A percentile compares a stretch with the other conserved stretches of the same genome.
These are phyloP conservation scores for Coendou prehensilis DNA, from an alignment of 2,797 vertebrate genomes.

Conservation along the genomic window DNA sequence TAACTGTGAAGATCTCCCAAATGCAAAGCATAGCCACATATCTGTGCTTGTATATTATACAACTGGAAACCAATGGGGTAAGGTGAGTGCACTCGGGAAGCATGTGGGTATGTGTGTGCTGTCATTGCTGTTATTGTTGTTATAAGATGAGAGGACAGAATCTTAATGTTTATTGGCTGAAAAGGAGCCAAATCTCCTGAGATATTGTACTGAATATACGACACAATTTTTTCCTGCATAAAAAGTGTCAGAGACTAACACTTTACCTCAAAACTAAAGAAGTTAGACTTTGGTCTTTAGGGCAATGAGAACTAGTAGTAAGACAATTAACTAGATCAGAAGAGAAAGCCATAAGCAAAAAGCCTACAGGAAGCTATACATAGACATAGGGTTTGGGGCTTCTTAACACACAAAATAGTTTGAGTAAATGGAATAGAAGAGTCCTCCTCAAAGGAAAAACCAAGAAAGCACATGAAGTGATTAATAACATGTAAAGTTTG, in stretches of 20 bases:
- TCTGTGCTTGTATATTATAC: not conserved
- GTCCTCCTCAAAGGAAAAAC: not conserved
- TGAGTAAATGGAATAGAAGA: slow-evolving; percentile 41
- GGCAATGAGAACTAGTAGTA: slow-evolving; percentile 37
- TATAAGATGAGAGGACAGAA: not conserved
- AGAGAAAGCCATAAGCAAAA: slow-evolving; percentile 52
- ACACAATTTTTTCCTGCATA: slow-evolving; percentile 18
- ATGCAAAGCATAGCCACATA: not conserved
- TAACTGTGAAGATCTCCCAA: slow-evolving; percentile 32
- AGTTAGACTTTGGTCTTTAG: slow-evolving; percentile 7
- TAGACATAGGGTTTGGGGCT: not conserved
- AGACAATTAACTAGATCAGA: slow-evolving; percentile 13
- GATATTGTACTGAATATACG: not conserved
- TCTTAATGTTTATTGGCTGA: not conserved
- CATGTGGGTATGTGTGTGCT: not conserved
- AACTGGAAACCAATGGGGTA: not conserved
- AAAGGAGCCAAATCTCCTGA: slow-evolving; percentile 45
- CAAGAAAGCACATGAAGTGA: slow-evolving; percentile 30
- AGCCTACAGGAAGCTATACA: not conserved
- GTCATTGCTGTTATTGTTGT: not conserved
- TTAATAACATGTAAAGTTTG: slow-evolving; percentile 31
- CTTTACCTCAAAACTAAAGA: slow-evolving; percentile 48
- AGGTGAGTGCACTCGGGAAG: not conserved
- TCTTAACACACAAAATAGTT: slow-evolving; percentile 54
- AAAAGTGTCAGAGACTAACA: slow-evolving; percentile 20